These are phyloP conservation scores for Aelia acuminata DNA, from an alignment of 2,888 invertebrate species.

Conservation along the genomic window DNA sequence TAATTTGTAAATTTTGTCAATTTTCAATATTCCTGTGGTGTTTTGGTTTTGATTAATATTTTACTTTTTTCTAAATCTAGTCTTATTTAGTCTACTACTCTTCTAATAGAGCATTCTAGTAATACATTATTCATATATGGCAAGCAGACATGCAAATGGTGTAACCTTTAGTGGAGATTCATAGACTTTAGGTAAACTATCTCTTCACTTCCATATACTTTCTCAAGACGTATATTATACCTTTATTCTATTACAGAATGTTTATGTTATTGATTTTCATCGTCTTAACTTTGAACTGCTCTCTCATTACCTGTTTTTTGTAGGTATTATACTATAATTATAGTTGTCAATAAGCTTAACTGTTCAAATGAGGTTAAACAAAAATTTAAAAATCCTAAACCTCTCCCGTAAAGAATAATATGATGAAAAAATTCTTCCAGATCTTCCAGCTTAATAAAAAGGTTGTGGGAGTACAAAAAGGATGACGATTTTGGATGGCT, in stretches of 20 bases:
- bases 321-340: not conserved
- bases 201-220: not conserved
- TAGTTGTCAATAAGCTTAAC: not conserved
- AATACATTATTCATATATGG: constrained; percentile 28
- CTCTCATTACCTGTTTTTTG: not conserved
- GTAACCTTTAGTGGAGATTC: not conserved
- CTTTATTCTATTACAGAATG: not conserved
- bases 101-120: no score
- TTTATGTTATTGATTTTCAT: not conserved
- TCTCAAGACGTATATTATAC: not conserved
- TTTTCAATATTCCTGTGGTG: not conserved
- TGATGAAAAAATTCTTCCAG: not conserved
- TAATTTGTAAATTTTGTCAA: not conserved
- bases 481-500: constrained; percentile 62
- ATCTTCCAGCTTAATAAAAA: constrained; percentile 27
- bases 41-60: not conserved
- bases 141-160: constrained; percentile 21
- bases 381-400: not conserved
- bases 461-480: constrained; percentile 55
- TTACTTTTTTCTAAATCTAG: not conserved
- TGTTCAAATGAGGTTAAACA: not conserved
- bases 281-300: not conserved
- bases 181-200: not conserved
- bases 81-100: not conserved
- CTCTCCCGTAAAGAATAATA: not conserved